A percentile compares a stretch with the other conserved stretches of the same genome.
These are phyloP conservation scores for Aurelia sp. DNA, from an alignment of 30 jellyfish, hydroid and myxozoan genomes.

Conservation along the genomic window DNA sequence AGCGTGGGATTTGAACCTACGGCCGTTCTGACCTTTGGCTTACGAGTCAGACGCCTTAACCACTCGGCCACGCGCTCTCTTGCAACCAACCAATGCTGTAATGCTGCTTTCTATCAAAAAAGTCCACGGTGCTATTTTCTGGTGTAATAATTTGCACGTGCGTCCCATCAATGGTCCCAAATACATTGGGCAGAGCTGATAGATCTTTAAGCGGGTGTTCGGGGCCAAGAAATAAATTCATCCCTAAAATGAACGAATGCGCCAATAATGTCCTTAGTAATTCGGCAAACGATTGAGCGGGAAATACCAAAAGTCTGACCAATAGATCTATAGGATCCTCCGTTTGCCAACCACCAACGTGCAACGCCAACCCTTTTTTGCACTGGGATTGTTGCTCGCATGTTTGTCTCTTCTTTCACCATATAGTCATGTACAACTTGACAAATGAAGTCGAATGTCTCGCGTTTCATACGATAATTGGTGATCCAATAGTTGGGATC, in stretches of 20 bases:
- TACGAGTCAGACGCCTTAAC: too few relatives aligned
- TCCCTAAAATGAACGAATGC: slow-evolving; percentile 20
- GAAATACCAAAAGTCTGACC: slow-evolving; percentile 39
- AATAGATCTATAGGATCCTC: slow-evolving; percentile 17
- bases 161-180: slow-evolving; percentile 39
- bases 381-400: slow-evolving; percentile 9
- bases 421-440: slow-evolving; percentile 1
- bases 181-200: slow-evolving; percentile 41
- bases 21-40: too few relatives aligned
- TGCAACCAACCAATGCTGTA: slow-evolving; percentile 51
- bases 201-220: slow-evolving; percentile 10
- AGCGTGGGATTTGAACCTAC: too few relatives aligned
- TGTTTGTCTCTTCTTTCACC: slow-evolving; percentile 2
- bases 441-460: slow-evolving; percentile 38
- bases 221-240: slow-evolving; percentile 22
- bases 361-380: slow-evolving; percentile 2
- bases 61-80: too few relatives aligned
- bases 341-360: slow-evolving; percentile 40
- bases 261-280: slow-evolving; percentile 31
- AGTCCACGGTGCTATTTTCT: slow-evolving; percentile 33
- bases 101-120: slow-evolving; percentile 27
- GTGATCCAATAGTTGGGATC: slow-evolving; percentile 49
- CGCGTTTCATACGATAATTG: slow-evolving; percentile 38
- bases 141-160: slow-evolving; percentile 21
- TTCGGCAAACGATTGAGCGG: slow-evolving; percentile 25